These are phyloP conservation scores for Pseudomyrmex pallidus DNA, from an alignment of 1,140 invertebrate species.

Conservation along the genomic window DNA sequence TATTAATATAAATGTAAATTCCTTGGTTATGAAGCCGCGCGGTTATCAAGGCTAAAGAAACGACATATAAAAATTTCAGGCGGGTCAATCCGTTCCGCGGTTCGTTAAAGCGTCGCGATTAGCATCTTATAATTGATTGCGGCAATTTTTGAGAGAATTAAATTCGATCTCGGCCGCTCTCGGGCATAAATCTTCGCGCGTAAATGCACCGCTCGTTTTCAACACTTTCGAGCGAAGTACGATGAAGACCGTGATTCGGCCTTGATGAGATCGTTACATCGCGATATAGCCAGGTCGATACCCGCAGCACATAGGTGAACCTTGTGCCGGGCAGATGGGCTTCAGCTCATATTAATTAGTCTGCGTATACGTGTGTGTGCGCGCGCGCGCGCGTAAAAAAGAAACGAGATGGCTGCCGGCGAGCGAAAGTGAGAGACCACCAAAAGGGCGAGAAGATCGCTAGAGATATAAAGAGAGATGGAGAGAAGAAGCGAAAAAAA, in stretches of 20 bases:
- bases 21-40: constrained; percentile 10
- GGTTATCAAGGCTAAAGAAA: constrained; percentile 42
- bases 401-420: constrained; percentile 13
- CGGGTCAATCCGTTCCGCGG: constrained; percentile 40
- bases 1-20: constrained; percentile 59
- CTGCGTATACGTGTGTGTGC: neutral
- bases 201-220: constrained; percentile 51
- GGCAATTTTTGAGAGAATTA: constrained; percentile 57
- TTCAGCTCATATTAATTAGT: constrained; percentile 58
- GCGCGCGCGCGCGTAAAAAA: constrained; percentile 43
- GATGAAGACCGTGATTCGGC: constrained; percentile 53
- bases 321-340: constrained; percentile 46
- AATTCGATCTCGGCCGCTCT: constrained; percentile 43
- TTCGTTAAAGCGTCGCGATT: constrained; percentile 45
- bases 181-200: constrained; percentile 48
- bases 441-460: constrained; percentile 15
- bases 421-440: constrained; percentile 43
- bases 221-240: constrained; percentile 46
- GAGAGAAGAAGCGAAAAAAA: constrained; percentile 28
- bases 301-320: constrained; percentile 49
- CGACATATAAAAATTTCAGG: constrained; percentile 24
- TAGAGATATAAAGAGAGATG: constrained; percentile 35
- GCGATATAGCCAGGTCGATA: constrained; percentile 40
- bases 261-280: constrained; percentile 58
- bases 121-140: constrained; percentile 62